Conservation (phyloP, 1,140 invertebrate genomes). For the Vollenhovia emeryi region DNA sequence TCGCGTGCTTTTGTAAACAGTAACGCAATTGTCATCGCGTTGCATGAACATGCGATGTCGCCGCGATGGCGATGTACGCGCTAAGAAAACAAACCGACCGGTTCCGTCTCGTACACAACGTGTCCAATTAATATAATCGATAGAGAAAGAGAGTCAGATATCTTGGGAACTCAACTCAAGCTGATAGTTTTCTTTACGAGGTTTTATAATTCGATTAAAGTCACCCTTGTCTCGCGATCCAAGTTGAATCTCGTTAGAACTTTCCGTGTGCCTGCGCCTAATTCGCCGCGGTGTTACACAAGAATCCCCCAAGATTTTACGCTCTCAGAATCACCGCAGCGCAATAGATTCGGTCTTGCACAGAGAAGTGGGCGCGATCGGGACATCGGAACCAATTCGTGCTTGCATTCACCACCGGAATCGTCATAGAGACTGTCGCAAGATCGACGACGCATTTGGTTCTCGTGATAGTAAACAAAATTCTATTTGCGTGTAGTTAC, state of each 20-base stretch:
- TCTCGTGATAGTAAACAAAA: conserved; percentile 36
- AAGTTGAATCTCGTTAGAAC: background rate
- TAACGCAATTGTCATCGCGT: background rate
- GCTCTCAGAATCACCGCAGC: background rate
- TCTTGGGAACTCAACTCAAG: background rate
- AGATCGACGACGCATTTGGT: conserved; percentile 15
- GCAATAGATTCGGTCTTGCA: background rate
- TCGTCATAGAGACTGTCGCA: conserved; percentile 19
- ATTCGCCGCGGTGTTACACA: no score
- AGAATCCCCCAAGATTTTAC: background rate
- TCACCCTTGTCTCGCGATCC: background rate
- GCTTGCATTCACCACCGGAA: background rate
- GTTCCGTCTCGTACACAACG: background rate
- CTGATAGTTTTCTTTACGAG: background rate
- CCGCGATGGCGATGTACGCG: background rate
- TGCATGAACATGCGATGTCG: background rate
- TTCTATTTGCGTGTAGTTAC: conserved; percentile 50
- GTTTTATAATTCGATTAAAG: background rate
- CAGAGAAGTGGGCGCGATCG: background rate
- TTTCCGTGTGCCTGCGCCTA: background rate
- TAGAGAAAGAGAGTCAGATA: background rate
- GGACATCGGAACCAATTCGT: background rate
- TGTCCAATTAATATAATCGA: background rate
- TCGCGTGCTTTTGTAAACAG: background rate
- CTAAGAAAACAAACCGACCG: conserved; percentile 1